phyloP scores from a whole-genome alignment of 2,888 invertebrate species.

The Drosophila sordidapex region DNA sequence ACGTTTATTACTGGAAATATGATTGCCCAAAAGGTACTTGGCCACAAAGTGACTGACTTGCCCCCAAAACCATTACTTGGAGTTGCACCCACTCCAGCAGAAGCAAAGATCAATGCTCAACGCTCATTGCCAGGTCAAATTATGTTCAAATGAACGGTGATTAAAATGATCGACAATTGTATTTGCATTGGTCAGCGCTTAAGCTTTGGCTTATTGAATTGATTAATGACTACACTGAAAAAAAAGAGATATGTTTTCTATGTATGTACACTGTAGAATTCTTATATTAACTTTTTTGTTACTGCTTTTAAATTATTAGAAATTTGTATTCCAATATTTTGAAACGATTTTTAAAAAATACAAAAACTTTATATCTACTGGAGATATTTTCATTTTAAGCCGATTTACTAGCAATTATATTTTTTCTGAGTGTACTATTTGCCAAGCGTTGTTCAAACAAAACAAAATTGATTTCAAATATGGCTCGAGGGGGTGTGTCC shows the following conservation, averaged over 20 bases:
- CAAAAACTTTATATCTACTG: not conserved
- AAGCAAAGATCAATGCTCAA: not conserved
- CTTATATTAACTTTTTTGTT: not conserved
- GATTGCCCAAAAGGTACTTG: slow-evolving; percentile 45
- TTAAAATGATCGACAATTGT: slow-evolving; percentile 50
- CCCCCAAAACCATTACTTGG: slow-evolving; percentile 43
- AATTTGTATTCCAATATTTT: not conserved
- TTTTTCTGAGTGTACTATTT: not conserved
- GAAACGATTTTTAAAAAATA: not conserved
- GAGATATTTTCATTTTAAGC: not conserved
- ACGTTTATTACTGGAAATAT: slow-evolving; percentile 45
- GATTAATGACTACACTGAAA: slow-evolving; percentile 4
- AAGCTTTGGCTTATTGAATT: slow-evolving; percentile 54
- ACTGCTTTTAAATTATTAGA: not conserved
- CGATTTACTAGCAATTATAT: not conserved
- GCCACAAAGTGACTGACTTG: slow-evolving; percentile 6
- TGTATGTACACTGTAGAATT: not conserved
- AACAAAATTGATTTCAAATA: slow-evolving; percentile 35
- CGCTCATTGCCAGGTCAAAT: slow-evolving; percentile 50
- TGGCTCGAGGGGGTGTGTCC: slow-evolving; percentile 66
- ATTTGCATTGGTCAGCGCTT: slow-evolving; percentile 67
- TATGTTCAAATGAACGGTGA: slow-evolving; percentile 58
- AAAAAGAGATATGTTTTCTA: no score
- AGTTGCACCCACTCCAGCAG: slow-evolving; percentile 56
- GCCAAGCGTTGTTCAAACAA: not conserved